Evolutionary conservation across 35 echinoderm and acorn worm species (phyloP), one percentile per base, ranked within the genome.

Genomic region (Ptychodera flava): DNA sequence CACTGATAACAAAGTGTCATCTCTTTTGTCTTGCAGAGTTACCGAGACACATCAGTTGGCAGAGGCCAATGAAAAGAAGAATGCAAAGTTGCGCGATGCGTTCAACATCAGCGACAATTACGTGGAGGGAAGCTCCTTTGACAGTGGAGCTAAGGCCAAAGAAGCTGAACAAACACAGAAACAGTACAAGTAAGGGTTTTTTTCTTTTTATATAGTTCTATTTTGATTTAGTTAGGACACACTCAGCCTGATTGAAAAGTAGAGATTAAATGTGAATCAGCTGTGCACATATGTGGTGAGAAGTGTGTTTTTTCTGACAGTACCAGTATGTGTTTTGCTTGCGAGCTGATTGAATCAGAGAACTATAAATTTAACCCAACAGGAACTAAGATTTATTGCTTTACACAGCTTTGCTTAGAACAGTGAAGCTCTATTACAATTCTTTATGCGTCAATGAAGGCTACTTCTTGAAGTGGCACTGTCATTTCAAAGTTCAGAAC

Each of bases 51-150:
- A 99, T 90, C 93, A 99, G 79, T 77, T 99, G 79, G 96, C 96
- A 22, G 90, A 94, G 76, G 96, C 96, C 29, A 99, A 99, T 76
- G 88, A 99, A 79, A 94, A 99, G 86, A 92, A 99, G 91, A 99
- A 99, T 86, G 90, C 90, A 28, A 99, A 99, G 78, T 81, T 99
- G 33, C 88, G 96, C 79, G 96, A 99, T 79, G 96, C 96, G 1
- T 99, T 99, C 88, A 93, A 93, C 29, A 99, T 99, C 80, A 85
- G 89, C 29, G 93, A 99, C 30, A 89, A 87, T 77, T 99, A 99
- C 30, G 96, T 99, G 38, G 92, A 94, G 79, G 96, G 96, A 31
- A 99, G 96, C 86, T 94, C 96, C 27, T 99, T 99, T 86, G 92
- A 94, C 82, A 86, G 90, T 36, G 92, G 92, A 34, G 88, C 88